Evolutionary conservation across 2,888 invertebrate genomes (phyloP).

Genomic region (Oxyteleia sp.): DNA sequence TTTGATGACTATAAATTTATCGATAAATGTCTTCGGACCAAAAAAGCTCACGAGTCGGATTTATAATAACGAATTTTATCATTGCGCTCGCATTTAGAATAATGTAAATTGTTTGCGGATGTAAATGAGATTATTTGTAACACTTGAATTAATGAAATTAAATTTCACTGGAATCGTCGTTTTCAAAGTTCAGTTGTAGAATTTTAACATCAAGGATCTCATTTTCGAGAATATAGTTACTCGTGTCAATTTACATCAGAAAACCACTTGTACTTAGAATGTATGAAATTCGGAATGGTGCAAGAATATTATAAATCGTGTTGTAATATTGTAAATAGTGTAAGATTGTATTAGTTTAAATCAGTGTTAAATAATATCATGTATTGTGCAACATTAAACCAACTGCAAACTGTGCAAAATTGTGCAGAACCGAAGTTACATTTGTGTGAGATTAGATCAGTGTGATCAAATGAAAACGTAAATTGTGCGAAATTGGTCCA

Average conservation of each 20-base stretch:
- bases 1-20: constrained; percentile 35
- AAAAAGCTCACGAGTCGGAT: constrained; percentile 18
- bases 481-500: no score
- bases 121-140: constrained; percentile 20
- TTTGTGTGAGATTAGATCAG: no score
- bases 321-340: no score
- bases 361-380: no score
- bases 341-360: no score
- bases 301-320: no score
- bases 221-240: constrained; percentile 40
- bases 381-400: no score
- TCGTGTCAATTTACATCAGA: constrained; percentile 20
- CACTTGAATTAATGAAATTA: constrained; percentile 35
- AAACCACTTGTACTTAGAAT: constrained; percentile 1
- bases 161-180: constrained; percentile 32
- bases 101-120: constrained; percentile 36
- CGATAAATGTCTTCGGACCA: constrained; percentile 8
- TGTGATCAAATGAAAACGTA: no score
- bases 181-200: constrained; percentile 33
- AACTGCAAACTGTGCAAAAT: no score
- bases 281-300: constrained; percentile 28
- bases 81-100: not conserved
- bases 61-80: constrained; percentile 33
- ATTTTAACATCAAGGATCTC: constrained; percentile 35
- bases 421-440: no score